Evolutionary conservation across 2,113 vertebrate species (phyloP), one percentile per base, ranked within the genome.

Genomic region (Amphiprion ocellaris): DNA sequence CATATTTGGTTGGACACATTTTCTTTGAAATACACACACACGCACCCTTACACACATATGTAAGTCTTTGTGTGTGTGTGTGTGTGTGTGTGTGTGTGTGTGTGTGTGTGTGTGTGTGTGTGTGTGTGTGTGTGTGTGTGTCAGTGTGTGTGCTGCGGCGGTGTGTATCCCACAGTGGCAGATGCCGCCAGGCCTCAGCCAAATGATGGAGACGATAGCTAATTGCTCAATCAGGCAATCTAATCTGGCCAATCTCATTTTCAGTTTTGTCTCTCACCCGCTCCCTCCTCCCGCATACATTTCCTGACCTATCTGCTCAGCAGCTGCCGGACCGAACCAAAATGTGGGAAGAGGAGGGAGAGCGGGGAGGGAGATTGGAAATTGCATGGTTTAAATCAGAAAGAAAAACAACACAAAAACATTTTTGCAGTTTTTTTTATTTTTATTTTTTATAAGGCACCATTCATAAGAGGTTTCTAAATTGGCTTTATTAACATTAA

Each of bases 211-310:
- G 91, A 89, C 63, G 81, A 91, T 84, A 68, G 79, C 89, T 93
- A 93, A 93, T 92, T 90, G 91, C 87, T 87, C 88, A 92, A 93
- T 91, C 91, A 92, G 82, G 83, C 87, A 79, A 93, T 93, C 82
- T 93, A 92, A 93, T 93, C 92, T 88, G 73, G 83, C 85, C 92
- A 81, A 89, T 91, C 82, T 90, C 78, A 89, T 89, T 90, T 93
- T 80, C 86, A 76, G 79, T 82, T 81, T 86, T n/a, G 30, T 67
- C 79, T 58, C 72, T 74, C 72, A 17, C 39, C 59, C 30, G 30
- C 30, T 30, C 30, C 30, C 24, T 0, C 46, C 52, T 21, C 3
- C 46, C 1, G 10, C 75, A 73, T 59, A 86, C 41, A 83, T 83
- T 86, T 85, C 69, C 77, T 78, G 67, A 82, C 70, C 75, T 85